Conservation (phyloP, 1,140 invertebrate genomes). For the Anagrus nilaparvatae region DNA sequence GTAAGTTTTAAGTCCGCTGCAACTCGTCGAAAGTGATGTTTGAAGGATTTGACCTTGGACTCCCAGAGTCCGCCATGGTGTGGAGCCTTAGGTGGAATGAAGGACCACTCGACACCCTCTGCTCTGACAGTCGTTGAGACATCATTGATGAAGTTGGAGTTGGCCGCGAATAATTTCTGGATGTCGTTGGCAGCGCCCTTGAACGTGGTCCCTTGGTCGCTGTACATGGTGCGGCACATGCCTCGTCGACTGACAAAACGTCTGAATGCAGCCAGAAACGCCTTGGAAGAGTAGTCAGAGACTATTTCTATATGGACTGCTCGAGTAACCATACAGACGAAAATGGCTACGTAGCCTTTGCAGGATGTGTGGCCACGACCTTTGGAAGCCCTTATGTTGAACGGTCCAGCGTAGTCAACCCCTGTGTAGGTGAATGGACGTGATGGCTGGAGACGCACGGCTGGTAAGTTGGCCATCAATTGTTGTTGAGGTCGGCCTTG, state of each 20-base stretch:
- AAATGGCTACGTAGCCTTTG: slow-evolving; percentile 22
- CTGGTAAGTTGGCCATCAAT: slow-evolving; percentile 26
- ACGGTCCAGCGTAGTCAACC: slow-evolving; percentile 28
- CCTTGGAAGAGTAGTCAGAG: slow-evolving; percentile 20
- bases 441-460: slow-evolving; percentile 11
- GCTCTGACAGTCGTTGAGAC: too few relatives aligned
- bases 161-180: background rate
- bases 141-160: background rate
- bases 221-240: slow-evolving; percentile 17
- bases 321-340: slow-evolving; percentile 17
- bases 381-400: slow-evolving; percentile 18
- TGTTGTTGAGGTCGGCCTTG: slow-evolving; percentile 18
- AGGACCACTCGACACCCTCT: too few relatives aligned
- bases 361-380: slow-evolving; percentile 5
- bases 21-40: slow-evolving; percentile 10
- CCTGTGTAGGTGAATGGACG: slow-evolving; percentile 20
- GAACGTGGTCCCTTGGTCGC: slow-evolving; percentile 27
- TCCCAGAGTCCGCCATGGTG: too few relatives aligned
- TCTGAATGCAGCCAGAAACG: slow-evolving; percentile 27
- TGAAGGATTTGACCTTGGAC: too few relatives aligned
- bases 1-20: background rate
- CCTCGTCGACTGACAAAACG: slow-evolving; percentile 29
- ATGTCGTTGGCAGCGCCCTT: slow-evolving; percentile 14
- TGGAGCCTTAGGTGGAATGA: too few relatives aligned
- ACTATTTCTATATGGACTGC: slow-evolving; percentile 33